Base-by-base conservation (phyloP, 2,888 invertebrate genomes). In the Caenorhabditis virilis region DNA sequence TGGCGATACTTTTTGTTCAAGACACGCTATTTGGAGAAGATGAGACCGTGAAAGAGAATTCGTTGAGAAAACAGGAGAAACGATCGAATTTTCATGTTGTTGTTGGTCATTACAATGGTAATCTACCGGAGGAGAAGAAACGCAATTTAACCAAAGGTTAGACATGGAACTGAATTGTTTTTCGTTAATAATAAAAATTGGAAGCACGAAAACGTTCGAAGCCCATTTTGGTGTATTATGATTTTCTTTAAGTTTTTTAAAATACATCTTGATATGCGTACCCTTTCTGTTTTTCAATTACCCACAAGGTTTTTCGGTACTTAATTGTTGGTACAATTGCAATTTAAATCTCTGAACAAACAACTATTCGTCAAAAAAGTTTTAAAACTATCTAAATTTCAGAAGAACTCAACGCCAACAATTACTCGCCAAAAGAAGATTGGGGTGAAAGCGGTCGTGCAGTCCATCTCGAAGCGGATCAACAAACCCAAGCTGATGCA, bases 361-460 rank as follows among this genome's bases (percentile, higher is more conserved):
- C 6, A 39, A 16, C 6, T 7, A 39, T 18, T 39, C 20, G 6
- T 33, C n/a, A n/a, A n/a, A n/a, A n/a, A n/a, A n/a, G n/a, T n/a
- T n/a, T n/a, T n/a, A n/a, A n/a, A n/a, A n/a, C n/a, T n/a, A n/a
- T n/a, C n/a, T 18, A 16, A 11, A 25, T 64, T 77, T 46, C 58
- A 77, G 83, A 79, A 26, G 76, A 84, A 38, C 55, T 80, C 13
- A 82, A 83, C 60, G 72, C 78, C 9, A 83, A 84, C 61, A 71
- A 78, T 42, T 83, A 75, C 57, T 46, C 68, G 16, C 83, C 83
- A 11, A 48, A 66, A 9, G 52, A 64, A 15, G 78, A 71, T 23
- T 75, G 92, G 27, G 98, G 98, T 39, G 97, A 97, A 86, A 88
- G 90, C 88, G 97, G 97, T 78, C 87, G 86, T 84, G 89, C 93